Evolutionary conservation across 2,888 invertebrate species (phyloP).

Genomic region (Magallana nippona): DNA sequence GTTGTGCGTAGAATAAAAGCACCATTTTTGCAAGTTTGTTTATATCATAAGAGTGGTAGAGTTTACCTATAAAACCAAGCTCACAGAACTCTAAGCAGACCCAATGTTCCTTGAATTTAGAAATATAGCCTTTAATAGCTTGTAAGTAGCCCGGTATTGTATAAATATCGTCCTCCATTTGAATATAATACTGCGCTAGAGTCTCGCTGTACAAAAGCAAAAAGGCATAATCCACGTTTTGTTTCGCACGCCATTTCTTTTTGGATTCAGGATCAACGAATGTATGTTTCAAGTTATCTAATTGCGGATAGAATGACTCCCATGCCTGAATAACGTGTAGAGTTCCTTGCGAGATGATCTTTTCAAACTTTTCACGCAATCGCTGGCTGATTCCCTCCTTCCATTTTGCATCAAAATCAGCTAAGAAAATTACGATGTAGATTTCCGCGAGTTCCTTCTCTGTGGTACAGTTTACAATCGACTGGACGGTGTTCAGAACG

Average conservation of each 20-base stretch:
- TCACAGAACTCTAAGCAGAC: slow-evolving; percentile 68
- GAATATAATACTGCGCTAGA: slow-evolving; percentile 77
- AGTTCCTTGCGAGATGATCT: slow-evolving; percentile 64
- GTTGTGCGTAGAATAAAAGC: slow-evolving; percentile 68
- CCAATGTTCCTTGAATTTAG: slow-evolving; percentile 62
- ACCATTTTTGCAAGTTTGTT: slow-evolving; percentile 70
- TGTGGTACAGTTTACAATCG: slow-evolving; percentile 76
- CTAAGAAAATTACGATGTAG: slow-evolving; percentile 78
- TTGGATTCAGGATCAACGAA: slow-evolving; percentile 74
- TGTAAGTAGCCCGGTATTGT: slow-evolving; percentile 73
- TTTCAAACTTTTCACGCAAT: slow-evolving; percentile 59
- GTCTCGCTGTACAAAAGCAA: slow-evolving; percentile 74
- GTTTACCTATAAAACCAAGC: slow-evolving; percentile 67
- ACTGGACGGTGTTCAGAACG: slow-evolving; percentile 77
- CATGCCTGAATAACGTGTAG: slow-evolving; percentile 76
- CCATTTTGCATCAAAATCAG: slow-evolving; percentile 75
- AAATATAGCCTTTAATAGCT: slow-evolving; percentile 76
- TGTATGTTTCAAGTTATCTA: slow-evolving; percentile 64
- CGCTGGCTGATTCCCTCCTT: slow-evolving; percentile 58
- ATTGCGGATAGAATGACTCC: slow-evolving; percentile 60
- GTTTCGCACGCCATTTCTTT: slow-evolving; percentile 79
- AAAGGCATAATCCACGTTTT: slow-evolving; percentile 80
- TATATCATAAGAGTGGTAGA: slow-evolving; percentile 62
- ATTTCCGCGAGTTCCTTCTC: slow-evolving; percentile 73
- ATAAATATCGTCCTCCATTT: slow-evolving; percentile 80